phyloP scores from a whole-genome alignment of 2,113 vertebrate genomes.

The Chaetorhynchus papuensis region DNA sequence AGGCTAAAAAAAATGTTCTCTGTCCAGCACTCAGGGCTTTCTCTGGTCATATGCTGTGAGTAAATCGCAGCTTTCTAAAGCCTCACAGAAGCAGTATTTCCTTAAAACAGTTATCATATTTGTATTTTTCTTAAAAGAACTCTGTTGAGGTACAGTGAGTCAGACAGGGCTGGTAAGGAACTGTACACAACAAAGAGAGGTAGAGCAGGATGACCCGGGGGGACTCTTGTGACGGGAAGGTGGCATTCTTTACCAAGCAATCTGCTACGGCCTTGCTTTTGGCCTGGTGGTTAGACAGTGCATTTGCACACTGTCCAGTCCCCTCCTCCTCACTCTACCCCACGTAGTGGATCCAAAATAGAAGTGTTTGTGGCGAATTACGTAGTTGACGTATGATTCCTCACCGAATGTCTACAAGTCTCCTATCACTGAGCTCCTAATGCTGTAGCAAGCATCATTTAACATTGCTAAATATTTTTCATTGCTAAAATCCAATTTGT shows the following conservation, averaged over 20 bases:
- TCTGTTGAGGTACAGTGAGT: constrained; percentile 20
- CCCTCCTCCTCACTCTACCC: neutral
- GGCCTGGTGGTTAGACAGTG: neutral
- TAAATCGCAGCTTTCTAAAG: neutral
- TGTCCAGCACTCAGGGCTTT: neutral
- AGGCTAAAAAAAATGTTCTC: neutral
- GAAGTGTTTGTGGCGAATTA: neutral
- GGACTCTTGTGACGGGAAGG: neutral
- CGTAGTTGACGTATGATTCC: neutral
- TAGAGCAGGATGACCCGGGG: neutral
- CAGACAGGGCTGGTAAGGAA: neutral
- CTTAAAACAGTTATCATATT: neutral
- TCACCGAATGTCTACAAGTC: neutral
- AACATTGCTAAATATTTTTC: constrained; percentile 59
- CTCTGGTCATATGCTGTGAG: neutral
- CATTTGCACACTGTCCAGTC: neutral
- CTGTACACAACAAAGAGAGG: neutral
- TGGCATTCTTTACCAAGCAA: neutral
- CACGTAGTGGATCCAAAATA: neutral
- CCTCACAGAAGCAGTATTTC: neutral
- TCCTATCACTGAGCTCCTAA: constrained; percentile 1
- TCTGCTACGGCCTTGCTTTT: neutral
- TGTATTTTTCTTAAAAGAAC: neutral
- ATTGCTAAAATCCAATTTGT: constrained; percentile 48
- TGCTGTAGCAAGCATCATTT: constrained; percentile 35